Conservation (phyloP, 2,113 vertebrate species). For the Eublepharis macularius region DNA sequence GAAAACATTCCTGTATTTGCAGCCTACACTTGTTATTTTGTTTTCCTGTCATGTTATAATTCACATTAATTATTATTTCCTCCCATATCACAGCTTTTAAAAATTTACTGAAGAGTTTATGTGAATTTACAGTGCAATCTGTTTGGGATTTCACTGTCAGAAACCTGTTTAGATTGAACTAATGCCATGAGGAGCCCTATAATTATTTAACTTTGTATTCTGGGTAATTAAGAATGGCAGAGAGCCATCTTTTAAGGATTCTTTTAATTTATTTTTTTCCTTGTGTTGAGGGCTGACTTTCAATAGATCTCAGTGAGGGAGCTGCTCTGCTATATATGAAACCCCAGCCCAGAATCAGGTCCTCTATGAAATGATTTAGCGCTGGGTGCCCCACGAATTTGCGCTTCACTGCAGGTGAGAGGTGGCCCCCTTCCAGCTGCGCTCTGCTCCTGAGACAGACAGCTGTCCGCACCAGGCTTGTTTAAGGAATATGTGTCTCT, state of each 20-base stretch:
- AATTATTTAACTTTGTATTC: neutral
- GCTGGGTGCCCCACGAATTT: no score
- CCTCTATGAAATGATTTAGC: no score
- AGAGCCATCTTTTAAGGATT: neutral
- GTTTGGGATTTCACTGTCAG: neutral
- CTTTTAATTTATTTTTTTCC: no score
- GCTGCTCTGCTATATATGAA: no score
- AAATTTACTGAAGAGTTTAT: neutral
- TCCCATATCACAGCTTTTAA: neutral
- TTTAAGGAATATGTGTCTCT: no score
- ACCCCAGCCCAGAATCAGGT: no score
- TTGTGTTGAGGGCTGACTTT: no score
- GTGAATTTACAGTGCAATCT: neutral
- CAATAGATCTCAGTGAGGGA: no score
- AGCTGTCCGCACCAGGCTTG: no score
- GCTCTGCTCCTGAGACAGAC: no score
- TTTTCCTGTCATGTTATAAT: neutral
- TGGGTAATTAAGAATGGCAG: neutral
- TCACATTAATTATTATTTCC: neutral
- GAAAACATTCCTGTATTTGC: neutral
- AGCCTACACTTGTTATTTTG: neutral
- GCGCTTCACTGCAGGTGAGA: no score
- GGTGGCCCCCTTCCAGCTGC: no score
- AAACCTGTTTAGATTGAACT: neutral
- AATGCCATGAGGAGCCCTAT: neutral